Base-by-base conservation (phyloP, 2,888 invertebrate species). In the Platycnemis pennipes region DNA sequence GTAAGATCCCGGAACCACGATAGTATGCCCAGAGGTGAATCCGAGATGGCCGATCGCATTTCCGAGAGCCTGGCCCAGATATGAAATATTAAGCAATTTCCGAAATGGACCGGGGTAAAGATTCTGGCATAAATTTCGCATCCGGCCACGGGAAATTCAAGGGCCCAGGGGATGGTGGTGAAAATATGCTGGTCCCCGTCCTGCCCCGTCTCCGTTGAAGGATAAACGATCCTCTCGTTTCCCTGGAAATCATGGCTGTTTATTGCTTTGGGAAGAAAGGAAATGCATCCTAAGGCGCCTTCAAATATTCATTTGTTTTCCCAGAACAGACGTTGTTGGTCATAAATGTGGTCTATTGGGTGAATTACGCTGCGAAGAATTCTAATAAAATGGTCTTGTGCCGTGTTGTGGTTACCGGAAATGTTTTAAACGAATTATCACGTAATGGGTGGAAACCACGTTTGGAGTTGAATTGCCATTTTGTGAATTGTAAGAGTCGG, bases 41-140 rank as follows among this genome's bases (percentile, higher is more conserved):
- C 37, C 77, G 26, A 37, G 77, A 77, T 31, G 37, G 37, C 16
- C 37, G 37, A 37, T 37, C 77, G 77, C 77, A 37, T 13, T 77
- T 77, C 77, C 77, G 77, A 77, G 77, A 77, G 37, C 31, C 77
- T 0, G 1, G 77, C 37, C 77, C 7, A 77, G 77, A 77, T 77
- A 37, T 77, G 77, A 77, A 77, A 77, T 77, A 77, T 77, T 77
- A 37, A 77, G 77, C n/a, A 37, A 77, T 77, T 37, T 77, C 77
- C 77, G 77, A 26, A 77, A 77, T 77, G 77, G 77, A 37, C 77
- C 77, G 7, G 77, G 31, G 77, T 13, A 37, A 77, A 77, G 77
- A 77, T 77, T 77, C 31, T 37, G 37, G 77, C 13, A 77, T 77
- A 37, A 77, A 77, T 37, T 77, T 77, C 77, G 77, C 31, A 77